These are phyloP conservation scores for Bostrychus sinensis DNA, from an alignment of 2,113 vertebrate species.

Conservation along the genomic window DNA sequence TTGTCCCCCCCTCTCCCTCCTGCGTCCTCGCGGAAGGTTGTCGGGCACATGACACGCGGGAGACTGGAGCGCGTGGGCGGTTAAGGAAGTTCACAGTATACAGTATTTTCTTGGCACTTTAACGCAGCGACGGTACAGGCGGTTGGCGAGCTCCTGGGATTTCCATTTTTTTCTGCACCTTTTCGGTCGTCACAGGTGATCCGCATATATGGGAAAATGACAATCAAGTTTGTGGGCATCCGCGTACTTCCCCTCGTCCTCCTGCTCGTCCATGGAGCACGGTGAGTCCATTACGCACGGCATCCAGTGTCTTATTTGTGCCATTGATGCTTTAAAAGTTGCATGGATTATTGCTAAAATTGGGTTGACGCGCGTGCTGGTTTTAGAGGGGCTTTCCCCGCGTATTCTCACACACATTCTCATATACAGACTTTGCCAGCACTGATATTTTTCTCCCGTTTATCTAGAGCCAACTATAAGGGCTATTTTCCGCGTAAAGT, in stretches of 20 bases:
- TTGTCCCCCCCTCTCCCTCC: no score
- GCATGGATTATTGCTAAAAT: background rate
- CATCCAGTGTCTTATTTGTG: conserved; percentile 32
- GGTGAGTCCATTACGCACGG: conserved; percentile 59
- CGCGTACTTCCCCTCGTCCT: conserved; percentile 60
- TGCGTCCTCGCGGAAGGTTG: background rate
- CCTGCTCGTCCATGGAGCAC: conserved; percentile 45
- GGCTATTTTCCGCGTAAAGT: background rate
- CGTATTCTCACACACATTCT: conserved; percentile 1
- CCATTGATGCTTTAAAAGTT: conserved; percentile 36
- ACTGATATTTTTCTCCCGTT: background rate
- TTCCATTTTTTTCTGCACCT: conserved; percentile 18
- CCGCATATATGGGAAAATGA: conserved; percentile 67
- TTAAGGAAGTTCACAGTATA: conserved; percentile 69
- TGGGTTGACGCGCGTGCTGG: conserved; percentile 17
- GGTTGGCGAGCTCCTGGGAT: conserved; percentile 13
- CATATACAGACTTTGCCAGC: background rate
- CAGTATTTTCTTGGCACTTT: conserved; percentile 39
- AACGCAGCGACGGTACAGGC: conserved; percentile 29
- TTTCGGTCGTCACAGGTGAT: conserved; percentile 37
- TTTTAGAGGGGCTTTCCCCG: conserved; percentile 42
- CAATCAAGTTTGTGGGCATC: conserved; percentile 61
- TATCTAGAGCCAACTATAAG: background rate
- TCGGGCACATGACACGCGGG: conserved; percentile 46
- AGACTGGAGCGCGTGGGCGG: conserved; percentile 66